Evolutionary conservation across 2,888 invertebrate genomes (phyloP).

Genomic region (Fragum sueziense): DNA sequence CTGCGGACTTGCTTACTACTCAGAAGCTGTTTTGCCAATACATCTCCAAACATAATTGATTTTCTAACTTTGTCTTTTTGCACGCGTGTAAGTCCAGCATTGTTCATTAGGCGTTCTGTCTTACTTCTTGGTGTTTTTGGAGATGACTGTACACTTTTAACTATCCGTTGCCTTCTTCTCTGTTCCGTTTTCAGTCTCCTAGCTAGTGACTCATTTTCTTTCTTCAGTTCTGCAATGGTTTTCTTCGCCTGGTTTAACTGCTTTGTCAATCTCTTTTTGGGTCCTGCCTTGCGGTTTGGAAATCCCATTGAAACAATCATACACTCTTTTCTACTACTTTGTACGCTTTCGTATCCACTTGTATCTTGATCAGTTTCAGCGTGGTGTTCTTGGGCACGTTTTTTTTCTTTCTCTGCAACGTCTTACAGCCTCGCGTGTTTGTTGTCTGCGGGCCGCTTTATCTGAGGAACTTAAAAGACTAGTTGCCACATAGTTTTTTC

Average conservation of each 20-base stretch:
- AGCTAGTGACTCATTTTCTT: constrained; percentile 11
- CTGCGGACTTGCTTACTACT: neutral
- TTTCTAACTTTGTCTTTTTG: constrained; percentile 4
- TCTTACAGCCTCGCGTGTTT: constrained; percentile 13
- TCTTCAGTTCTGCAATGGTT: constrained; percentile 13
- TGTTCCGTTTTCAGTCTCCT: constrained; percentile 31
- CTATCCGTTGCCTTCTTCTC: constrained; percentile 18
- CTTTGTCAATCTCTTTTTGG: constrained; percentile 9
- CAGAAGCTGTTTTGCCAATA: neutral
- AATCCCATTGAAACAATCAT: constrained; percentile 27
- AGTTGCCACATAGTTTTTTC: constrained; percentile 26
- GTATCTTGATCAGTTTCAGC: neutral
- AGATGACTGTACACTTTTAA: constrained; percentile 2
- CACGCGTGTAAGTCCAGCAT: constrained; percentile 3
- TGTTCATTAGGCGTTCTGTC: neutral
- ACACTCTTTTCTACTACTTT: neutral
- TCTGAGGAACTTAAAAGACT: neutral
- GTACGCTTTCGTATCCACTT: constrained; percentile 23
- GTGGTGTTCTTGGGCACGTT: neutral
- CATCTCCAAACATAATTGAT: neutral
- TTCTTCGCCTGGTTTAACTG: constrained; percentile 18
- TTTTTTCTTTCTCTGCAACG: constrained; percentile 16
- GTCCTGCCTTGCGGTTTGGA: constrained; percentile 5
- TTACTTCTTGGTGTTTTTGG: constrained; percentile 12
- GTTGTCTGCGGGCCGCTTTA: constrained; percentile 9